Base-by-base conservation (phyloP, 2,113 vertebrate genomes). In the Elachura formosa region DNA sequence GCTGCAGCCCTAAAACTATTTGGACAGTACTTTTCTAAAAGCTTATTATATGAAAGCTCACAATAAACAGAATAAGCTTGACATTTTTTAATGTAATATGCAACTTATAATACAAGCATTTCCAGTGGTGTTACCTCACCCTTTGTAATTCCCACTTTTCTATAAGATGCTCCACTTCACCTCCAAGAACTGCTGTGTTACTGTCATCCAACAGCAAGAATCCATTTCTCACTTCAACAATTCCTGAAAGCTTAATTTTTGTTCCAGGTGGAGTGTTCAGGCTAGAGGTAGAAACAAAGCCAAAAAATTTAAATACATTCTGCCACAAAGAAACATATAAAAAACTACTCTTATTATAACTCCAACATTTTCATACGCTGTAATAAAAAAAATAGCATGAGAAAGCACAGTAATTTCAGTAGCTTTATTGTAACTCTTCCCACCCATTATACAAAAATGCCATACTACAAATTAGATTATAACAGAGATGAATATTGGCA, bases 131-230 rank as follows among this genome's bases (percentile, higher is more conserved):
- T 97, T 96, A 98, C 95, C 98, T 99, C 97, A 99, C 99, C 98
- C 99, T 98, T 96, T 99, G 99, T 71, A 99, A 98, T 92, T 99
- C 98, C 99, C 99, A 99, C 86, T 99, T 99, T 96, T 99, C 99
- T 95, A 99, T 98, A 97, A 99, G 98, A 96, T 99, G 99, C 92
- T 99, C 98, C 68, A 99, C 99, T 97, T 99, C 99, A 95, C 99
- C 99, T 52, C 99, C 99, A 26, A 99, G 99, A 88, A 99, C 97
- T 38, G 97, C 91, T 59, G 99, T 98, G 64, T 99, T 99, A 77
- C 97, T 98, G 95, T 99, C 99, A 92, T 99, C 98, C 89, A 99
- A 98, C 41, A 99, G 98, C 95, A 99, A 98, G 93, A 99, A 98
- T 89, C 99, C 99, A 77, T 99, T 99, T 98, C 98, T 99, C 92